Base-by-base conservation (phyloP, 1,140 invertebrate species). In the Theocolax elegans region DNA sequence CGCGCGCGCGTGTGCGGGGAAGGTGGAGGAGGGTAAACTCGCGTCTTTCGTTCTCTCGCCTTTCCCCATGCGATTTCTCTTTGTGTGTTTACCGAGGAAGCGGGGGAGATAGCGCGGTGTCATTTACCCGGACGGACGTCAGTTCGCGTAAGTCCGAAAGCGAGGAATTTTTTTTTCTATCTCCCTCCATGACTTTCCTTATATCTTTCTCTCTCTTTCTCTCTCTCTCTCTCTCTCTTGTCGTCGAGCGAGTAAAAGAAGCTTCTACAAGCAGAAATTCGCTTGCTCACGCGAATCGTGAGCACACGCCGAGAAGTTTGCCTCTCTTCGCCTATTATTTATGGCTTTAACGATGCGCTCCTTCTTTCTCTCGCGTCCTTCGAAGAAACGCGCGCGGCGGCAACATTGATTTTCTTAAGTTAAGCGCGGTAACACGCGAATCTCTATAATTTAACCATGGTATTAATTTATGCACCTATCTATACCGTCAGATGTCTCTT, bases 1-100 rank as follows among this genome's bases (percentile, higher is more conserved):
- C 48, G 27, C 54, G 64, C 64, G 42, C 48, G 64, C 54, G 17
- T 21, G 59, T 49, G 68, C 23, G 72, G 49, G 51, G 74, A 58
- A 72, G 63, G 49, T 72, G 72, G 76, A 76, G 72, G 69, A 59
- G 72, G 72, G 65, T 77, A 44, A 59, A 63, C 66, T 67, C 66
- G 48, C 44, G 68, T 74, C 49, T 72, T 69, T 69, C 25, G 13
- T 60, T 63, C 67, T 59, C 66, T 64, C 49, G 27, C 25, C n/a
- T 15, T 35, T 10, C 10, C 42, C n/a, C 13, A 13, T 44, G 48
- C 31, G 46, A n/a, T n/a, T n/a, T n/a, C n/a, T 48, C 35, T 44
- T 40, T 64, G 66, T 68, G 38, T 63, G 51, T 63, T 65, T 59
- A 48, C 46, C 31, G 31, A 71, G 53, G 40, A 64, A 54, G 66